These are phyloP conservation scores for Chamaea fasciata DNA, from an alignment of 2,113 vertebrate species.

Conservation along the genomic window DNA sequence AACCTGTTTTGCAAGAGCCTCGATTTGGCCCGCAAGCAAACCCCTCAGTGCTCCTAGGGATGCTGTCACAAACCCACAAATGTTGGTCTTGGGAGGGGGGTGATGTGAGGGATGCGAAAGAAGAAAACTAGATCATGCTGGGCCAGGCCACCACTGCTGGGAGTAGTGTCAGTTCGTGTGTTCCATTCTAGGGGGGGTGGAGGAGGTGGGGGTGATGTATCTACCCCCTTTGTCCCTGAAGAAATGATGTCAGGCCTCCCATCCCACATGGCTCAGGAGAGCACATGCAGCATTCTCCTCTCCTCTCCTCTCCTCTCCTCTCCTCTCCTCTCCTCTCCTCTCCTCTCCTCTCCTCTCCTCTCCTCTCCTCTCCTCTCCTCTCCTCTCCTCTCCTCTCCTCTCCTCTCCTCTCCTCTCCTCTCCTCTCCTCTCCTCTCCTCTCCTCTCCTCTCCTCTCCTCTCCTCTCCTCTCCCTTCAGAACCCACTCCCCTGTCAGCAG, in stretches of 20 bases:
- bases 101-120: not conserved
- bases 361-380: too few relatives aligned
- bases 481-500: not conserved
- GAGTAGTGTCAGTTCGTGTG: fast-evolving
- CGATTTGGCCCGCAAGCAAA: not conserved
- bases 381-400: too few relatives aligned
- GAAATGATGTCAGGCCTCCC: not conserved
- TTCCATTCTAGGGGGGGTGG: not conserved
- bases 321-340: too few relatives aligned
- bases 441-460: not conserved
- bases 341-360: too few relatives aligned
- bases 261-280: not conserved
- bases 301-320: not conserved
- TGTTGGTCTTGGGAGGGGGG: not conserved
- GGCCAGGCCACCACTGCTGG: not conserved
- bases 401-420: too few relatives aligned
- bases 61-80: not conserved
- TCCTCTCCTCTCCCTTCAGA: not conserved
- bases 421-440: not conserved
- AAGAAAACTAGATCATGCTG: not conserved
- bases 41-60: not conserved
- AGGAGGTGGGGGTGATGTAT: not conserved
- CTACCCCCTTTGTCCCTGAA: not conserved
- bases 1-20: conserved; percentile 21
- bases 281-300: not conserved